Percentiles rank a stretch among this genome's conserved stretches.
Conservation (phyloP, 35 echinoderm and acorn worm genomes). For the Ophioderma brevispina region DNA sequence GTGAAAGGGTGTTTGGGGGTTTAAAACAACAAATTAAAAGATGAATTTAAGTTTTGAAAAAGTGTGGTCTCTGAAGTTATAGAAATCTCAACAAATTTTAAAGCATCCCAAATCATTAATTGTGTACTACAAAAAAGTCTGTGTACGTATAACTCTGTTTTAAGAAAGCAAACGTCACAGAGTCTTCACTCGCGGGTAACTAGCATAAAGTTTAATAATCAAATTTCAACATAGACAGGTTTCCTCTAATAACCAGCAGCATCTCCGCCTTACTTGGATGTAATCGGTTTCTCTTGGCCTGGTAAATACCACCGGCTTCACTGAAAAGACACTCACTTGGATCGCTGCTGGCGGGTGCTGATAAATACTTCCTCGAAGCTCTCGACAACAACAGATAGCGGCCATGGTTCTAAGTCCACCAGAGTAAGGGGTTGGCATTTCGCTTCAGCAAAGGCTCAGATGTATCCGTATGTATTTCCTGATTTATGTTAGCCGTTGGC, state of each 20-base stretch:
- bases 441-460: not conserved
- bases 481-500: not conserved
- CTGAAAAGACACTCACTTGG: constrained; percentile 44
- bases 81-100: too few species aligned
- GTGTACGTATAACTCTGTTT: too few species aligned
- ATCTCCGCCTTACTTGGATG: constrained; percentile 31
- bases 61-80: too few species aligned
- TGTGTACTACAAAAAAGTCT: too few species aligned
- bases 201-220: too few species aligned
- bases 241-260: not conserved
- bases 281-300: constrained; percentile 15
- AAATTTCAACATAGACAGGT: not conserved
- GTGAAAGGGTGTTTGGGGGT: too few species aligned
- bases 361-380: constrained; percentile 38
- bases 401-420: constrained; percentile 34
- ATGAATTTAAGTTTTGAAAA: too few species aligned
- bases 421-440: constrained; percentile 9
- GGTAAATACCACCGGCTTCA: constrained; percentile 31
- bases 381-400: not conserved
- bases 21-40: too few species aligned
- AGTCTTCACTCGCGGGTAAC: too few species aligned
- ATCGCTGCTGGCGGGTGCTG: constrained; percentile 28
- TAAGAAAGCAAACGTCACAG: too few species aligned
- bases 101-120: too few species aligned
- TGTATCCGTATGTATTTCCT: not conserved